These are phyloP conservation scores for Pelochelys cantorii DNA, from an alignment of 2,797 vertebrate genomes.

Conservation along the genomic window DNA sequence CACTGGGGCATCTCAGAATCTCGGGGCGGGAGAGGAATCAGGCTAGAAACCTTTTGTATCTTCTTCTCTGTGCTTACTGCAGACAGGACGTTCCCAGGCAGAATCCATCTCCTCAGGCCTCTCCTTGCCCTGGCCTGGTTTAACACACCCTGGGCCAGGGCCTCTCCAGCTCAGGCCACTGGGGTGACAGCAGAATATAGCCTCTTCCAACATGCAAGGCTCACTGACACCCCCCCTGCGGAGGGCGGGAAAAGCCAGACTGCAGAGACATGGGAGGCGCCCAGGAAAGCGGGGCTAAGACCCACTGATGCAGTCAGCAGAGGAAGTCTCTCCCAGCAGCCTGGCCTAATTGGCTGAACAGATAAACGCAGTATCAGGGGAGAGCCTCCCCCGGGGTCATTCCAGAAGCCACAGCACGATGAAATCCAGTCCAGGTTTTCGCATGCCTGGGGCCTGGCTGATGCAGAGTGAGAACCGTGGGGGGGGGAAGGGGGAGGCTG, in stretches of 20 bases:
- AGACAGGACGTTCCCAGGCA: background rate
- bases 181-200: background rate
- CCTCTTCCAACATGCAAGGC: background rate
- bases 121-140: background rate
- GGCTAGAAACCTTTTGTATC: background rate
- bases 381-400: no score
- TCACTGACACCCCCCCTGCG: no score
- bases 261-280: background rate
- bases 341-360: background rate
- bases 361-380: no score
- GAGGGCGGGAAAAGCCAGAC: background rate
- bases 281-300: background rate
- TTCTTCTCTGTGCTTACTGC: background rate
- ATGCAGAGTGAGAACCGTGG: background rate
- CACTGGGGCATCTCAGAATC: background rate
- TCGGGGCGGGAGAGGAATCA: background rate
- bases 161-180: background rate
- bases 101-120: background rate
- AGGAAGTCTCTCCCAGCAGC: background rate
- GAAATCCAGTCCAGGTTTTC: slow-evolving; percentile 5
- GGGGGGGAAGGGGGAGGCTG: background rate
- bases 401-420: background rate
- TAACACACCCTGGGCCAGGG: background rate
- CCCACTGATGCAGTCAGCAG: background rate
- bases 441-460: background rate